Conservation (phyloP, 2,888 invertebrate genomes). For the Lasioglossum lativentre region DNA sequence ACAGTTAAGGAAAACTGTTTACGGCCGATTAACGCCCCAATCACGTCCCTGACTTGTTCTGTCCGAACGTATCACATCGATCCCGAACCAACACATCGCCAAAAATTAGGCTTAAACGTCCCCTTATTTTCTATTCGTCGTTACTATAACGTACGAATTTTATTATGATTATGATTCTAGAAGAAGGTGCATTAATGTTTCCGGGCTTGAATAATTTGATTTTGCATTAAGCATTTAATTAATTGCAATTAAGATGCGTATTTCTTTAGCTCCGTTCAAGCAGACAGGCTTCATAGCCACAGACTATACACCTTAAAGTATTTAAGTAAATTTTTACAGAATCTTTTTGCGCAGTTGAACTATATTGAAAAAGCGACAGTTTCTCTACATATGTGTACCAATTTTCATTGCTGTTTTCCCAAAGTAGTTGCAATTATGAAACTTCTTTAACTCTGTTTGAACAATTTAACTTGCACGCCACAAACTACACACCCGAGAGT, state of each 20-base stretch:
- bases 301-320: too few relatives aligned
- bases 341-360: background rate
- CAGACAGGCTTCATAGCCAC: background rate
- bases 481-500: too few relatives aligned
- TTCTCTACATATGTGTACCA: too few relatives aligned
- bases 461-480: too few relatives aligned
- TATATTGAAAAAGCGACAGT: background rate
- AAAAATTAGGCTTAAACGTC: slow-evolving; percentile 7
- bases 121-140: background rate
- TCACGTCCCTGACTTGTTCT: slow-evolving; percentile 21
- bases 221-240: background rate
- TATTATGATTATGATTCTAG: background rate
- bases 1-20: background rate
- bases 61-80: slow-evolving; percentile 27
- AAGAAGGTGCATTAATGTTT: background rate
- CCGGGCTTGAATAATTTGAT: background rate
- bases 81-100: background rate
- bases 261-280: background rate
- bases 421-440: background rate
- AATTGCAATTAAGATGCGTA: background rate
- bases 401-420: background rate
- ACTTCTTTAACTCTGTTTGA: background rate
- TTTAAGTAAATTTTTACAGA: background rate
- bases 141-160: background rate
- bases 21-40: slow-evolving; percentile 15